These are phyloP conservation scores for Andinoacara biseriatus DNA, from an alignment of 2,113 vertebrate genomes.

Conservation along the genomic window DNA sequence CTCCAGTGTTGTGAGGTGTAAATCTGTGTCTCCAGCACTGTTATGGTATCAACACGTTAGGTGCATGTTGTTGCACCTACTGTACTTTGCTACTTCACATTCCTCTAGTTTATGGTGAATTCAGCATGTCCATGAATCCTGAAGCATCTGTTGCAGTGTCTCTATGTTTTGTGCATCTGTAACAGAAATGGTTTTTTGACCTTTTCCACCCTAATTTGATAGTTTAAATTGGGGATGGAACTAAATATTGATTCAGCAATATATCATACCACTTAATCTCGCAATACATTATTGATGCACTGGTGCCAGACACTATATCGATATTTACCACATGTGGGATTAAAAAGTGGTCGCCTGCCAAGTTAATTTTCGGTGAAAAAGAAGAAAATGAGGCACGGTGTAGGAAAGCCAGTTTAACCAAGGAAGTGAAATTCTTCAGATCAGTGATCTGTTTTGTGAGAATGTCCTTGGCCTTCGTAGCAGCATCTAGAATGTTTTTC, in stretches of 20 bases:
- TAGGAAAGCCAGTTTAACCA: background rate
- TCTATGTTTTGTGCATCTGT: background rate
- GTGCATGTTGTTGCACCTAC: background rate
- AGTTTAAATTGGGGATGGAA: background rate
- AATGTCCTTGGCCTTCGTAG: background rate
- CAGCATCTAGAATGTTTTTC: background rate
- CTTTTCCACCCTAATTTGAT: background rate
- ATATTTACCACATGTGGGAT: background rate
- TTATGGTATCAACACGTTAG: background rate
- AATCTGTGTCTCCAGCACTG: background rate
- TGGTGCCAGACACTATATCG: background rate
- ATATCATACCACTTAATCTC: background rate
- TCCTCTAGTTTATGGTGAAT: constrained; percentile 32
- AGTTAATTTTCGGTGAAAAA: background rate
- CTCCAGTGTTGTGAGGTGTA: background rate
- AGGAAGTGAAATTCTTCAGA: background rate
- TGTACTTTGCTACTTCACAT: constrained; percentile 24
- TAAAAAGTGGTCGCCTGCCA: background rate
- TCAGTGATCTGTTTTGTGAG: background rate
- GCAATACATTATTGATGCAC: background rate
- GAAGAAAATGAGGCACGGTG: too few species aligned
- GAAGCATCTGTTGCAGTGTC: background rate
- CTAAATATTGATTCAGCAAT: background rate
- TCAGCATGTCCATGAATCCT: background rate
- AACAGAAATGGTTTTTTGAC: background rate